Base-by-base conservation (phyloP, 2,797 vertebrate genomes). In the Sebastes kiyomatsui region DNA sequence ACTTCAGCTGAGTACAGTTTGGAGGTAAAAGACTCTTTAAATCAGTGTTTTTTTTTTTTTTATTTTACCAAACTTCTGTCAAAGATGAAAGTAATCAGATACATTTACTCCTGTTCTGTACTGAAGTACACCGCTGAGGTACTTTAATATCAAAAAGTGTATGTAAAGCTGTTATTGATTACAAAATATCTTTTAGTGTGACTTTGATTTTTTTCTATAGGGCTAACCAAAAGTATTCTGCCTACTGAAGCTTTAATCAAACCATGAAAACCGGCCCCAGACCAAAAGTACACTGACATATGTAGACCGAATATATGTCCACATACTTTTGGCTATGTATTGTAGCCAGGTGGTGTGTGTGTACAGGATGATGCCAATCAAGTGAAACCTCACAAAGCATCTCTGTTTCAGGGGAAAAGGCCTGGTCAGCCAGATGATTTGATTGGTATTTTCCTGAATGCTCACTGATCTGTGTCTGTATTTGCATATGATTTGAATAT, bases 401-500 rank as follows among this genome's bases (percentile, higher is more conserved):
- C 42, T 0, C 6, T 35, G 13, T 35, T 27, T n/a, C 18, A 65
- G 46, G 30, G 7, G 22, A 66, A 79, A 54, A 7, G 14, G 18
- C 23, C 9, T 30, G 5, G 38, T 81, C n/a, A 70, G 23, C 27
- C 42, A n/a, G 20, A 32, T 46, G 25, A 72, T 82, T 74, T 64
- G 7, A 76, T 55, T 60, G 27, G 60, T 66, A 66, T 82, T 77
- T 52, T 61, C 28, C 70, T 80, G 49, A 72, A 55, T 61, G 55
- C 72, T 73, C 16, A 30, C 1, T 54, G 52, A 75, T 74, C n/a
- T 25, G 25, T 55, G 25, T 55, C 61, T 75, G 23, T 32, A 33
- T 82, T 68, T 78, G n/a, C 33, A 9, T 73, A 67, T 66, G 14
- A 70, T 72, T 70, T 72, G 22, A 67, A 75, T 74, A 55, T 59